phyloP scores from a whole-genome alignment of 2,113 vertebrate genomes.

The Eubucco bourcierii region DNA sequence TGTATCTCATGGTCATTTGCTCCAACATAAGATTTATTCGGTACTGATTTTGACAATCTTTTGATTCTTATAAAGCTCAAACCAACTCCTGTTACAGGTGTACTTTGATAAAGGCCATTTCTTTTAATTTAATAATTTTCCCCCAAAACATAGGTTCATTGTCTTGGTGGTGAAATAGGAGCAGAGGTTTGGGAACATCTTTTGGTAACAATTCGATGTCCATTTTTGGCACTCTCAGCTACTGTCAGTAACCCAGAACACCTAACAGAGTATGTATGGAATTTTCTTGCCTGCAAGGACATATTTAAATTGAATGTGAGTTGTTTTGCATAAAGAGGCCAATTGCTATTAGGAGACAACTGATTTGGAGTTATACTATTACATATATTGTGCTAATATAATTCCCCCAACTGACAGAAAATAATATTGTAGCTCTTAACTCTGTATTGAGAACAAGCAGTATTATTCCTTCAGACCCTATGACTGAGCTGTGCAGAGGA shows the following conservation, averaged over 20 bases:
- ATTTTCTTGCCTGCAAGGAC: neutral
- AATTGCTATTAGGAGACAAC: neutral
- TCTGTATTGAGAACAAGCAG: neutral
- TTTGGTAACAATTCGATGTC: constrained; percentile 75
- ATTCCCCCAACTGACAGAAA: neutral
- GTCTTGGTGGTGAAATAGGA: constrained; percentile 73
- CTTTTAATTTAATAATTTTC: neutral
- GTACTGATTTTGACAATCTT: neutral
- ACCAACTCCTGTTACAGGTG: neutral
- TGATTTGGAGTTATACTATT: neutral
- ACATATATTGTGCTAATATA: neutral
- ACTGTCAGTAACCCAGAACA: constrained; percentile 76
- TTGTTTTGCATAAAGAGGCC: neutral
- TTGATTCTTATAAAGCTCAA: neutral
- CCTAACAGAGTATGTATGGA: constrained; percentile 66
- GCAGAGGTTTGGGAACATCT: constrained; percentile 80
- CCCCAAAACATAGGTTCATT: constrained; percentile 56
- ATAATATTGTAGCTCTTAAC: neutral
- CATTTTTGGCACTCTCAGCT: constrained; percentile 77
- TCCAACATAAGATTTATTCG: neutral
- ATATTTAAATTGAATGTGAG: neutral
- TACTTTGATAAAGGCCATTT: neutral
- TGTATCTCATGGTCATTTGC: neutral
- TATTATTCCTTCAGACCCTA: neutral
- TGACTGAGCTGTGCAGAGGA: neutral